A percentile compares a stretch with the other conserved stretches of the same genome.
phyloP scores from a whole-genome alignment of 2,113 vertebrate species.

The Hyaena hyaena region DNA sequence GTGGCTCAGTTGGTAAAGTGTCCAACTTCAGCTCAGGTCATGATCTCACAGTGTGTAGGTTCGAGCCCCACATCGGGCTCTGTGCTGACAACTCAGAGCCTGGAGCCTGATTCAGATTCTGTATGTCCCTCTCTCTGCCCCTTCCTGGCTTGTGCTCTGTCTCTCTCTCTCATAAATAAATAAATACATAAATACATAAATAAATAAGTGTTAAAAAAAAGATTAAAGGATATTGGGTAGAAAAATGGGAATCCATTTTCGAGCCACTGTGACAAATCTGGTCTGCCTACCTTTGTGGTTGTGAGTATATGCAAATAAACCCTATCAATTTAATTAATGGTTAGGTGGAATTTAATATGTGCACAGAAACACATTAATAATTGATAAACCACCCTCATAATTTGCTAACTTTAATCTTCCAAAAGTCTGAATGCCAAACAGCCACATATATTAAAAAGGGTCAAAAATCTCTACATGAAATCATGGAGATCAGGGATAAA shows the following conservation, averaged over 20 bases:
- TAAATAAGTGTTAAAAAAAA: not conserved
- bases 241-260: not conserved
- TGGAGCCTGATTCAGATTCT: too few relatives aligned
- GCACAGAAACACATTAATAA: not conserved
- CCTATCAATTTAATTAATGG: not conserved
- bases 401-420: conserved; percentile 21
- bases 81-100: too few relatives aligned
- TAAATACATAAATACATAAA: too few relatives aligned
- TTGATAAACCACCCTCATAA: not conserved
- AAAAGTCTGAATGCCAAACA: not conserved
- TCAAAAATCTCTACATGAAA: not conserved
- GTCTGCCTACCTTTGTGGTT: not conserved
- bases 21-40: too few relatives aligned
- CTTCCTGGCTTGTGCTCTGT: too few relatives aligned
- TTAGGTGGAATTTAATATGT: not conserved
- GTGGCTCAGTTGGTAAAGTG: too few relatives aligned
- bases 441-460: not conserved
- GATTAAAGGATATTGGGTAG: not conserved
- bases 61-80: too few relatives aligned
- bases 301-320: not conserved
- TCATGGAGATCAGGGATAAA: not conserved
- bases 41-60: too few relatives aligned
- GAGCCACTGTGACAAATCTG: not conserved
- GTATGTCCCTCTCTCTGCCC: too few relatives aligned
- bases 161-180: too few relatives aligned